Base-by-base conservation (phyloP, 2,797 vertebrate genomes). In the Sebastes trivittatus region DNA sequence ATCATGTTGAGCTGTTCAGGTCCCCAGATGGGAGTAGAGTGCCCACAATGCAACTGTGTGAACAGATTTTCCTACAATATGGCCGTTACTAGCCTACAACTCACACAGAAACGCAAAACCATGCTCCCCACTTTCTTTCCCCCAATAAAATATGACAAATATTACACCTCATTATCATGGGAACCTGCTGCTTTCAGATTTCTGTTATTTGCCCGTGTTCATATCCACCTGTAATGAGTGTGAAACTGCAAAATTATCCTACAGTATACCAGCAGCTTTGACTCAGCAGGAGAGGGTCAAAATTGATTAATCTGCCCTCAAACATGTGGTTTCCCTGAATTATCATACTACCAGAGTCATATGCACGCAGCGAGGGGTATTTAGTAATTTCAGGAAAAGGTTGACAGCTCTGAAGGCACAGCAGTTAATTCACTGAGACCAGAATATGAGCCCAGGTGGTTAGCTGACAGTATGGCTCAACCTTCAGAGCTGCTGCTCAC, bases 221-320 rank as follows among this genome's bases (percentile, higher is more conserved):
- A 36, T 55, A 42, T 76, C 64, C 25, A 62, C 60, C 22, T 74
- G 54, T 36, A 34, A 72, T 77, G 36, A 66, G 75, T 69, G 32
- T 59, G 8, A 80, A 72, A 61, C 56, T 62, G 63, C 64, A 46
- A 75, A 77, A 72, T 70, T 23, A 75, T 64, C 32, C 58, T 27
- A 32, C 23, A 18, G 42, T 56, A 59, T 11, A 25, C 22, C 30
- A 49, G 30, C 52, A 77, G 76, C 36, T 87, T 83, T 55, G 14
- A 11, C 75, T 65, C 82, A 62, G 77, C 62, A 27, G 75, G 80
- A 56, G 54, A 61, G 78, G 78, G 76, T 85, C 73, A 82, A 32
- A 85, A 82, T 82, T 62, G 77, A 90, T 88, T 81, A 68, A 84
- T 81, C 61, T 76, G 64, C 54, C 65, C 62, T 68, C 38, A 66